These are phyloP conservation scores for Talpa occidentalis DNA, from an alignment of 2,113 vertebrate species.

Conservation along the genomic window DNA sequence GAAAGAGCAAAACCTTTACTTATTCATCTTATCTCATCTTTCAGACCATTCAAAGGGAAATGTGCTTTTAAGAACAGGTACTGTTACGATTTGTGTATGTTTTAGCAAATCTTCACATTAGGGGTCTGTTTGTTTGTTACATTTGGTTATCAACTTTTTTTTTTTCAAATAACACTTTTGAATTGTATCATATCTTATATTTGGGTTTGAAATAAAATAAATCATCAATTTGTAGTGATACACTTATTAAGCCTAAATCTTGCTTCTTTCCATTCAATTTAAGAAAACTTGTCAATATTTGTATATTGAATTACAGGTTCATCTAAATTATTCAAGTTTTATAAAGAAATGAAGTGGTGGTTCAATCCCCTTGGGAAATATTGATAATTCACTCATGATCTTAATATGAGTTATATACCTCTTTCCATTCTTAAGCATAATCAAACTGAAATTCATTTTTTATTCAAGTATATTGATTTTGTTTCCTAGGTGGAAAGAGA, in stretches of 20 bases:
- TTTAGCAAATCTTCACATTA: not conserved
- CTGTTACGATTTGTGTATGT: not conserved
- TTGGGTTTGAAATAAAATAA: slow-evolving; percentile 6
- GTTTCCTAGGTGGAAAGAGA: not conserved
- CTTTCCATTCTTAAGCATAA: not conserved
- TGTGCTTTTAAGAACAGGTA: slow-evolving; percentile 15
- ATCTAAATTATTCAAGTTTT: not conserved
- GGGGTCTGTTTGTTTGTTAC: not conserved
- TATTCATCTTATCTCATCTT: not conserved
- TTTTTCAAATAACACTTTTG: not conserved
- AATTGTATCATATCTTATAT: not conserved
- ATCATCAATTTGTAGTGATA: not conserved
- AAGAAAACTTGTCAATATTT: not conserved
- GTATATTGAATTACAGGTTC: not conserved
- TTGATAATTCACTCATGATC: not conserved
- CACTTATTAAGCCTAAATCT: not conserved
- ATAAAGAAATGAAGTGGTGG: not conserved
- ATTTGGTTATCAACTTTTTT: not conserved
- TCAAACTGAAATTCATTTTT: not conserved
- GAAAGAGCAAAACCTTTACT: not conserved
- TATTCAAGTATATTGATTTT: not conserved
- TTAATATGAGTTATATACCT: not conserved
- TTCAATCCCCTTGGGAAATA: not conserved
- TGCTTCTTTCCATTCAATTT: not conserved
- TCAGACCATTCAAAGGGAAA: slow-evolving; percentile 11